Conservation (phyloP, 2,888 invertebrate genomes). For the Acronicta alni region DNA sequence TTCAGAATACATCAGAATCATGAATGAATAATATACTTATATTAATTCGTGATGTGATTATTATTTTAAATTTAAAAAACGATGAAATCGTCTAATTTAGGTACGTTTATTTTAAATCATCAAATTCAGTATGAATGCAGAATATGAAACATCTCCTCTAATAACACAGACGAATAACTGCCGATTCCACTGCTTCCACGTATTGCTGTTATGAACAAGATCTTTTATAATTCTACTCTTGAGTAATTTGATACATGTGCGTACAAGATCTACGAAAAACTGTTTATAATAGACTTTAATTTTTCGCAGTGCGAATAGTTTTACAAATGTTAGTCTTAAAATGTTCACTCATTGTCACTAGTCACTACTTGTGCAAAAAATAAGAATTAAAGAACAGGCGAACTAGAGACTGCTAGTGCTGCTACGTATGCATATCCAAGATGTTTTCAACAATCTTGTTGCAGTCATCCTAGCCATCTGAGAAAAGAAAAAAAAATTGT, state of each 20-base stretch:
- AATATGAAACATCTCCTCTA: neutral
- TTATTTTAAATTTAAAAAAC: too few relatives aligned
- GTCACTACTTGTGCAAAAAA: conserved; percentile 2
- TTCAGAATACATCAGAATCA: too few relatives aligned
- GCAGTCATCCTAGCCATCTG: conserved; percentile 49
- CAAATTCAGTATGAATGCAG: neutral
- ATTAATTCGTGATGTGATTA: too few relatives aligned
- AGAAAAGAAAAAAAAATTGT: conserved; percentile 40
- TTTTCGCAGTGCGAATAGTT: neutral
- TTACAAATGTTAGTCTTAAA: conserved; percentile 15
- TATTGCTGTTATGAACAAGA: too few relatives aligned
- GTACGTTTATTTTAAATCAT: neutral
- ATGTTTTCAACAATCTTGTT: conserved; percentile 47
- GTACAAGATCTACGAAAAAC: neutral
- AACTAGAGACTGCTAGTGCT: conserved; percentile 43
- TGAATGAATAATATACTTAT: neutral
- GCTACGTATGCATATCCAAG: conserved; percentile 42
- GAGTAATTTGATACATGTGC: too few relatives aligned
- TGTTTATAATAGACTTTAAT: neutral
- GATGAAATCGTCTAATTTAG: neutral
- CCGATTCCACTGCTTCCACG: too few relatives aligned
- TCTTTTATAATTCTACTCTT: too few relatives aligned
- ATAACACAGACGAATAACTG: too few relatives aligned
- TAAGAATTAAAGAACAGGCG: conserved; percentile 16
- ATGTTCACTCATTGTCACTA: conserved; percentile 20